Conservation (phyloP, 2,113 vertebrate species). For the Datnioides undecimradiatus region DNA sequence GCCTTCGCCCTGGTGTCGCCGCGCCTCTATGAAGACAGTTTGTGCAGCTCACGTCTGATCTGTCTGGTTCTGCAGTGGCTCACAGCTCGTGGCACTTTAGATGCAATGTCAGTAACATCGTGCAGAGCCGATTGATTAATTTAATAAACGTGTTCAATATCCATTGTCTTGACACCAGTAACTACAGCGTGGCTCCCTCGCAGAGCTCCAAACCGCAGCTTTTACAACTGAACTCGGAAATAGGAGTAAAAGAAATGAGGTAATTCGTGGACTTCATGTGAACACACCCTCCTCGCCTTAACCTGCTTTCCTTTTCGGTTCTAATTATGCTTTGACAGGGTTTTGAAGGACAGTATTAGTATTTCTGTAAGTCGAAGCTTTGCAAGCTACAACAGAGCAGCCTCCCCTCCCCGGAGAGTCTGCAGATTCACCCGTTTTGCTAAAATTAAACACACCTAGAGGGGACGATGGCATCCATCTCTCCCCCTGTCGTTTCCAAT, state of each 20-base stretch:
- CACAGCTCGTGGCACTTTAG: background rate
- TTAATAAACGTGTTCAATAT: background rate
- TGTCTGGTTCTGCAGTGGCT: background rate
- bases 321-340: background rate
- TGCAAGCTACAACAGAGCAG: background rate
- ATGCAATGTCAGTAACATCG: background rate
- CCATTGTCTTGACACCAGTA: background rate
- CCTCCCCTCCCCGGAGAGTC: slow-evolving; percentile 8
- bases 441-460: slow-evolving; percentile 49
- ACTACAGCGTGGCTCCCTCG: background rate
- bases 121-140: slow-evolving; percentile 23
- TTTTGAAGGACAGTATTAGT: slow-evolving; percentile 14
- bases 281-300: background rate
- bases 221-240: background rate
- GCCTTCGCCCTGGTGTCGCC: background rate
- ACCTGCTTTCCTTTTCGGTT: background rate
- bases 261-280: background rate
- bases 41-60: background rate
- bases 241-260: background rate
- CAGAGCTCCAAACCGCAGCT: background rate
- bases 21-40: slow-evolving; percentile 15
- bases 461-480: slow-evolving; percentile 27
- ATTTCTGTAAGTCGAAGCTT: background rate
- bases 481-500: slow-evolving; percentile 29
- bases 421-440: slow-evolving; percentile 21